These are phyloP conservation scores for Embidobia sp. DNA, from an alignment of 2,888 invertebrate genomes.

Conservation along the genomic window DNA sequence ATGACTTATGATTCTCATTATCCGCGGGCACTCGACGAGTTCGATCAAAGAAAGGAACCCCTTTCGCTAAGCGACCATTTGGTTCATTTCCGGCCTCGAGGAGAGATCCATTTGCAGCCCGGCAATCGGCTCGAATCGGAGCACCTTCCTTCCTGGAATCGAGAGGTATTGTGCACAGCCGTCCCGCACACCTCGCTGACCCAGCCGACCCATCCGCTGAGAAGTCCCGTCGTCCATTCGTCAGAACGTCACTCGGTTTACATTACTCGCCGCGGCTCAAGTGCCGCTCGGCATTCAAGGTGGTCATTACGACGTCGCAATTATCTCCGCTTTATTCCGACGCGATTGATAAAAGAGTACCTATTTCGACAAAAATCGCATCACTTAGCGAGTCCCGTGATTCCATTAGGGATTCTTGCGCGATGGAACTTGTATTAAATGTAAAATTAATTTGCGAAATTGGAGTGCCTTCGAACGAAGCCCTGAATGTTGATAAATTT, in stretches of 20 bases:
- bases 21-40: slow-evolving; percentile 58
- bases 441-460: slow-evolving; percentile 40
- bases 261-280: slow-evolving; percentile 72
- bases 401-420: slow-evolving; percentile 11
- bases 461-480: neutral
- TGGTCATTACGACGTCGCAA: slow-evolving; percentile 76
- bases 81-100: slow-evolving; percentile 79
- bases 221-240: slow-evolving; percentile 61
- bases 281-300: slow-evolving; percentile 72
- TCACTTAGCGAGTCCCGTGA: slow-evolving; percentile 12
- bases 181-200: slow-evolving; percentile 27
- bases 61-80: slow-evolving; percentile 80
- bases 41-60: slow-evolving; percentile 78
- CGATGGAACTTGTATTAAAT: slow-evolving; percentile 32
- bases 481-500: slow-evolving; percentile 29
- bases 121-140: slow-evolving; percentile 67
- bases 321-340: slow-evolving; percentile 78
- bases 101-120: slow-evolving; percentile 80
- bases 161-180: slow-evolving; percentile 73
- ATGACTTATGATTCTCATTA: slow-evolving; percentile 50
- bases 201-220: too few relatives aligned
- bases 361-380: slow-evolving; percentile 50
- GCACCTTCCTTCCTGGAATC: slow-evolving; percentile 72
- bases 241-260: slow-evolving; percentile 75
- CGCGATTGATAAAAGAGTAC: slow-evolving; percentile 72